Percentiles rank a stretch among this genome's conserved stretches.
These are phyloP conservation scores for Gorsachius magnificus DNA, from an alignment of 2,797 vertebrate species.

Conservation along the genomic window DNA sequence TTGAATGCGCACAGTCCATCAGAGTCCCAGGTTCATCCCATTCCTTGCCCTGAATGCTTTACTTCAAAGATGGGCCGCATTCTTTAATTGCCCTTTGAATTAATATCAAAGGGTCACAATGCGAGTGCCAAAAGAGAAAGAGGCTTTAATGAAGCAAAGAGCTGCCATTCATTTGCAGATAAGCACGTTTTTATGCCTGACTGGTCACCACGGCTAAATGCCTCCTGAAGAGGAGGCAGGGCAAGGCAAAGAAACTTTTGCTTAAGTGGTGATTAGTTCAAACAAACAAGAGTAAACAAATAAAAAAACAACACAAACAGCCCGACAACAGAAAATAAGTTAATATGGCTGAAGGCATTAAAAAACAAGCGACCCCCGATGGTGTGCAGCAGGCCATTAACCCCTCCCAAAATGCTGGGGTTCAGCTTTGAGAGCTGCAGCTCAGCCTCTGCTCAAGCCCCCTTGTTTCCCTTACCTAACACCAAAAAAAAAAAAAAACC, in stretches of 20 bases:
- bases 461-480: neutral
- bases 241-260: conserved; percentile 40
- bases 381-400: conserved; percentile 17
- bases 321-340: conserved; percentile 65
- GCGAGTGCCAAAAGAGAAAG: conserved; percentile 98
- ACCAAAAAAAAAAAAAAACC: neutral
- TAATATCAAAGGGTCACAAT: conserved; percentile 99
- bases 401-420: neutral
- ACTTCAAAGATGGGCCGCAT: conserved; percentile 99
- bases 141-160: conserved; percentile 99
- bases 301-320: conserved; percentile 70
- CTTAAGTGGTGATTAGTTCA: conserved; percentile 80
- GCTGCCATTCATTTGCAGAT: conserved; percentile 99
- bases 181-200: conserved; percentile 97
- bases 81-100: conserved; percentile 99
- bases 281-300: conserved; percentile 84
- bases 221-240: conserved; percentile 75
- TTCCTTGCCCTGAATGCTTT: conserved; percentile 90
- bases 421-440: neutral
- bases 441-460: neutral
- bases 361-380: neutral
- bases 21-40: conserved; percentile 92
- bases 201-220: conserved; percentile 83
- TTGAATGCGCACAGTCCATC: conserved; percentile 96
- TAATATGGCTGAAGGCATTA: conserved; percentile 20